Evolutionary conservation across 1,140 invertebrate genomes (phyloP).

Genomic region (Olivierus martensii): DNA sequence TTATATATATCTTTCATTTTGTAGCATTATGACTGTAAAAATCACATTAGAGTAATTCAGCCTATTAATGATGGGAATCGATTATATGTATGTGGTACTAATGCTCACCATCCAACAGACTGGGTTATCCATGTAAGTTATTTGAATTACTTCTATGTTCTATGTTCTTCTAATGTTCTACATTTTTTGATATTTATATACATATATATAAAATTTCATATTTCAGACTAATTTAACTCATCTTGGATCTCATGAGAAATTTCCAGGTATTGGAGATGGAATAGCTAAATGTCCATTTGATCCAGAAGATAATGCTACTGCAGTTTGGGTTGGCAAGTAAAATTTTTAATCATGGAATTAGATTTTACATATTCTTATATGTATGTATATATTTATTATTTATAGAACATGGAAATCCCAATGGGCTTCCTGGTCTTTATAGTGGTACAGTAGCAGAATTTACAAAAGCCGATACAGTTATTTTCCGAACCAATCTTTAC

Average conservation of each 20-base stretch:
- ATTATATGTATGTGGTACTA: constrained; percentile 79
- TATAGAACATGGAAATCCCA: constrained; percentile 70
- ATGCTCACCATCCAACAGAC: constrained; percentile 82
- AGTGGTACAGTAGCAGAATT: constrained; percentile 89
- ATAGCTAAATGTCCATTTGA: constrained; percentile 90
- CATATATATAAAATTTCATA: constrained; percentile 8
- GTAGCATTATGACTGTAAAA: constrained; percentile 73
- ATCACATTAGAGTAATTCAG: constrained; percentile 80
- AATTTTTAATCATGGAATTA: not conserved
- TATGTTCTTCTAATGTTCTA: not conserved
- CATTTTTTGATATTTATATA: not conserved
- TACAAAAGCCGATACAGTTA: constrained; percentile 86
- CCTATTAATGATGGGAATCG: constrained; percentile 71
- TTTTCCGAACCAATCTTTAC: constrained; percentile 81
- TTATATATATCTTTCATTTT: not conserved
- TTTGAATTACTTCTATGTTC: too few relatives aligned
- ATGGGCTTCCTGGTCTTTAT: constrained; percentile 71
- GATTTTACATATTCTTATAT: not conserved
- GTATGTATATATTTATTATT: constrained; percentile 4
- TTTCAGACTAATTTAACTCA: constrained; percentile 36
- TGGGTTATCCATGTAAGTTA: constrained; percentile 85
- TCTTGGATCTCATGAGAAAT: constrained; percentile 59
- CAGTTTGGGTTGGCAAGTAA: constrained; percentile 57
- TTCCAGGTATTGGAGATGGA: constrained; percentile 70
- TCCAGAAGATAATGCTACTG: constrained; percentile 82